Evolutionary conservation across 2,888 invertebrate genomes (phyloP).

Genomic region (Ephialtes manifestator): DNA sequence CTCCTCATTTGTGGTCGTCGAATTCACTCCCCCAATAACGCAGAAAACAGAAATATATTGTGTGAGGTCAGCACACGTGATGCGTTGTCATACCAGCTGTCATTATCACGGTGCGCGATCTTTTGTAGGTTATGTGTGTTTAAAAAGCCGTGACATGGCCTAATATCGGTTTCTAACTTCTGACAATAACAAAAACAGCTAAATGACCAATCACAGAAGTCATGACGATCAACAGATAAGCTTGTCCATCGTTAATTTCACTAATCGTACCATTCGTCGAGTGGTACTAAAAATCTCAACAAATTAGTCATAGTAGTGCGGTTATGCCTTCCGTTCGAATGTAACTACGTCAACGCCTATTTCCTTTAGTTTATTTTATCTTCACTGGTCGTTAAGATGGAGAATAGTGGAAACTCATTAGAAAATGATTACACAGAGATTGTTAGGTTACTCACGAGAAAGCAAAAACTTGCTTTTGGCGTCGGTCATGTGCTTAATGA

Average conservation of each 20-base stretch:
- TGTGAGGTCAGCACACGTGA: slow-evolving; percentile 27
- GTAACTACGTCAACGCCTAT: neutral
- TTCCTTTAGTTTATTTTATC: slow-evolving; percentile 12
- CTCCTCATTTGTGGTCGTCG: neutral
- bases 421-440: slow-evolving; percentile 87
- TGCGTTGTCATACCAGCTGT: slow-evolving; percentile 43
- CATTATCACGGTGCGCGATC: neutral
- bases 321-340: neutral
- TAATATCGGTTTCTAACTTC: neutral
- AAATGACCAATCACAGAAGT: neutral
- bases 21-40: neutral
- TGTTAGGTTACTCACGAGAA: slow-evolving; percentile 85
- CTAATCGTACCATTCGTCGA: neutral
- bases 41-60: neutral
- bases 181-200: neutral
- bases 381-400: slow-evolving; percentile 73
- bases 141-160: neutral
- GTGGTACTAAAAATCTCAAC: neutral
- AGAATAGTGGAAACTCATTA: slow-evolving; percentile 70
- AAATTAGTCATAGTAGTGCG: neutral
- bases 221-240: slow-evolving; percentile 4
- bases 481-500: slow-evolving; percentile 97
- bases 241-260: neutral
- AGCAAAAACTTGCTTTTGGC: slow-evolving; percentile 88
- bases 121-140: slow-evolving; percentile 14